Conservation (phyloP, 1,140 invertebrate genomes). For the Lepidurus arcticus region DNA sequence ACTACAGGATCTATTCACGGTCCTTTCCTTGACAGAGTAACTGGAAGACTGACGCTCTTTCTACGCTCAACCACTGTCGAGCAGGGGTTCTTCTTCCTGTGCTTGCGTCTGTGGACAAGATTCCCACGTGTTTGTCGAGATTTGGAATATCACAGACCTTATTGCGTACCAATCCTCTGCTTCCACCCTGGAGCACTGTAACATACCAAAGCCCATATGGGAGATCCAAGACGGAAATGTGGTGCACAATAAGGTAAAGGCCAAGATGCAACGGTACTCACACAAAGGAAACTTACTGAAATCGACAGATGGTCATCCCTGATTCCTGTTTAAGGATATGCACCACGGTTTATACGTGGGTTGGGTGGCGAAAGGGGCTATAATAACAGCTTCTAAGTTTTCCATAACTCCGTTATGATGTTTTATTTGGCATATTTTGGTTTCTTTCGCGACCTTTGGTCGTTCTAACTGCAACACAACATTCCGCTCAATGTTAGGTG, state of each 20-base stretch:
- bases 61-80: background rate
- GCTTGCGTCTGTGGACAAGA: background rate
- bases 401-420: background rate
- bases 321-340: background rate
- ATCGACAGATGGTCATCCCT: background rate
- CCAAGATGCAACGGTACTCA: background rate
- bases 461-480: no score
- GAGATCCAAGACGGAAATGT: background rate
- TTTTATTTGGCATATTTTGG: background rate
- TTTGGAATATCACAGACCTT: background rate
- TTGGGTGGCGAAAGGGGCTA: background rate
- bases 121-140: background rate
- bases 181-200: background rate
- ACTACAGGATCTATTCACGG: background rate
- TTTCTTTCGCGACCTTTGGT: no score
- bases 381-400: background rate
- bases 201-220: background rate
- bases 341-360: background rate
- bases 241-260: conserved; percentile 1
- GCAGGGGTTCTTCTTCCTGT: background rate
- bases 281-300: background rate
- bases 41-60: conserved; percentile 1
- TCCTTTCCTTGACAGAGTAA: background rate
- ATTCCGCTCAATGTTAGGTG: no score
- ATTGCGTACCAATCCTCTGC: background rate